A percentile compares a stretch with the other conserved stretches of the same genome.
Evolutionary conservation across 2,888 invertebrate species (phyloP).

Genomic region (Masnerella sp.): DNA sequence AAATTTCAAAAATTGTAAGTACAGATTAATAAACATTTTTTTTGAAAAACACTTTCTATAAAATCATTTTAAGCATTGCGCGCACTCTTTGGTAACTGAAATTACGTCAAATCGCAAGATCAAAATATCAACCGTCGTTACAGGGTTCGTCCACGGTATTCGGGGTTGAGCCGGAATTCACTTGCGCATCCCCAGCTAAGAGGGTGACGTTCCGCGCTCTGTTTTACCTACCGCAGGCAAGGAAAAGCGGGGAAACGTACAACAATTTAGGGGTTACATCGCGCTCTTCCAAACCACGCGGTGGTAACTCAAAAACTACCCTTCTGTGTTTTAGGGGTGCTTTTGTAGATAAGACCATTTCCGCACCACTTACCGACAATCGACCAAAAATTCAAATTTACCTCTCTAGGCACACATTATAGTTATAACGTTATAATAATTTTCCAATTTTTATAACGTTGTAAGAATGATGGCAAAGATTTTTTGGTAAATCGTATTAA

Average conservation of each 20-base stretch:
- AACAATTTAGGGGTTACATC: slow-evolving; percentile 33
- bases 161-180: slow-evolving; percentile 23
- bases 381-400: background rate
- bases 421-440: no score
- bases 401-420: no score
- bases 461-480: no score
- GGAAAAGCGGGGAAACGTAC: slow-evolving; percentile 18
- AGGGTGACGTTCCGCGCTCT: slow-evolving; percentile 63
- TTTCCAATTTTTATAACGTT: no score
- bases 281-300: slow-evolving; percentile 67
- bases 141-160: slow-evolving; percentile 16
- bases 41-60: no score
- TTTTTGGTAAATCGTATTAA: no score
- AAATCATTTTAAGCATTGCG: slow-evolving; percentile 1
- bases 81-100: slow-evolving; percentile 18
- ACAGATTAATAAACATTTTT: no score
- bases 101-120: background rate
- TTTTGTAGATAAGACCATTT: slow-evolving; percentile 22
- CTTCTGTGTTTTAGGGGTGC: slow-evolving; percentile 13
- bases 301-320: slow-evolving; percentile 67
- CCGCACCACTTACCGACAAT: background rate
- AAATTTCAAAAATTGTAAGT: no score
- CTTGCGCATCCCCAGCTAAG: slow-evolving; percentile 33
- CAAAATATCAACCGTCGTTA: slow-evolving; percentile 53
- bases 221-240: slow-evolving; percentile 71